Evolutionary conservation across 1,140 invertebrate genomes (phyloP), one percentile per base, ranked within the genome.

Genomic region (Plectrocnemia conspersa): DNA sequence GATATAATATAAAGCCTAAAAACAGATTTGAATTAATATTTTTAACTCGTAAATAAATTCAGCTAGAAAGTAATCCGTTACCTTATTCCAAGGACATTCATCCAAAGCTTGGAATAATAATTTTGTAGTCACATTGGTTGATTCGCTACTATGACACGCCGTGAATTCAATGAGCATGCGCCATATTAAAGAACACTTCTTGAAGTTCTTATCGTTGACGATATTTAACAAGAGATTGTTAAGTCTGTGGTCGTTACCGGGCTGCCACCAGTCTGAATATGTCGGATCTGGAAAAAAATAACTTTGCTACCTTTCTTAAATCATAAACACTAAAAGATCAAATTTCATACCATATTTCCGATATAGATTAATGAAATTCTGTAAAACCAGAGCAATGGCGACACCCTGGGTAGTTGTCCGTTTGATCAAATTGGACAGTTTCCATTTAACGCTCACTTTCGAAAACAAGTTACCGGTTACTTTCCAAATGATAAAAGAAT

Each of bases 21-120:
- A 74, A 48, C 41, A 46, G 58, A 63, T 36, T 18, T n/a, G n/a
- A n/a, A n/a, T n/a, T n/a, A n/a, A n/a, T n/a, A n/a, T n/a, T n/a
- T n/a, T n/a, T n/a, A n/a, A n/a, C n/a, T n/a, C n/a, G n/a, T n/a
- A 45, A 45, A 19, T 45, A 22, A 6, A 45, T 38, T n/a, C 7
- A 38, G 16, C 16, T 38, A 9, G 7, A 10, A 38, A 38, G 15
- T 9, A 38, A 18, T n/a, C 10, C 5, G 36, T 18, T 69, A 77
- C 77, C 66, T 82, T 84, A 46, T 81, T 74, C 84, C 84, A 86
- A 5, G 84, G 84, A 62, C 83, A 85, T 58, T 81, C 76, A 60
- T 82, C 79, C 13, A 82, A 62, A 0, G 79, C 78, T 46, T 64
- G 64, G 52, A 79, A 73, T 36, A 80, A 72, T 46, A 72, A 73